Percentiles rank a stretch among this genome's conserved stretches.
These are phyloP conservation scores for Bovichtus diacanthus DNA, from an alignment of 2,797 vertebrate genomes.

Conservation along the genomic window DNA sequence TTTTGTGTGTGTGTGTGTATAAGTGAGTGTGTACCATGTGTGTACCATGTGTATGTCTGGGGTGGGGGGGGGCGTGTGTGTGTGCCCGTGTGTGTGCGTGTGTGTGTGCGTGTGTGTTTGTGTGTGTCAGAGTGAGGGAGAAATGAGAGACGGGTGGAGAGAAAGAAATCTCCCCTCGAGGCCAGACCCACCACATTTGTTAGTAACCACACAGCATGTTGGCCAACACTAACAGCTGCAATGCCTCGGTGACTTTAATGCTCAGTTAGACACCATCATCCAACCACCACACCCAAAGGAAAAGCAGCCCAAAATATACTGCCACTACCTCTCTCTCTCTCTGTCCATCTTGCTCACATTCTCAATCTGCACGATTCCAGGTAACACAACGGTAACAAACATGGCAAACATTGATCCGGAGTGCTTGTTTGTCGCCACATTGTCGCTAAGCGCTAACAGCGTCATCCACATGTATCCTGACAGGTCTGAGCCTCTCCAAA, in stretches of 20 bases:
- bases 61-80: background rate
- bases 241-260: constrained; percentile 60
- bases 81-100: background rate
- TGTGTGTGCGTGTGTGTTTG: constrained; percentile 10
- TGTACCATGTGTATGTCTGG: constrained; percentile 12
- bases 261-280: constrained; percentile 61
- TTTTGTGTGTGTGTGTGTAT: background rate
- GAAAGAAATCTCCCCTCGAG: constrained; percentile 28
- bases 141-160: constrained; percentile 20
- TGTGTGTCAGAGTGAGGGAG: constrained; percentile 15
- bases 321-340: background rate
- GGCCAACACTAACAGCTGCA: constrained; percentile 76
- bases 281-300: constrained; percentile 60
- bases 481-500: constrained; percentile 52
- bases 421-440: constrained; percentile 2
- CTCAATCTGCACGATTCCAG: constrained; percentile 24
- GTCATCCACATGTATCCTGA: constrained; percentile 20
- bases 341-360: background rate
- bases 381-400: constrained; percentile 45
- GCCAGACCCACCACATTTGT: constrained; percentile 64
- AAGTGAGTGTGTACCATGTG: constrained; percentile 7
- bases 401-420: constrained; percentile 27
- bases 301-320: constrained; percentile 51
- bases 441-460: constrained; percentile 5
- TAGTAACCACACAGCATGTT: constrained; percentile 62